Evolutionary conservation across 1,140 invertebrate genomes (phyloP), one percentile per base, ranked within the genome.

Genomic region (Drosophila ercepeae): DNA sequence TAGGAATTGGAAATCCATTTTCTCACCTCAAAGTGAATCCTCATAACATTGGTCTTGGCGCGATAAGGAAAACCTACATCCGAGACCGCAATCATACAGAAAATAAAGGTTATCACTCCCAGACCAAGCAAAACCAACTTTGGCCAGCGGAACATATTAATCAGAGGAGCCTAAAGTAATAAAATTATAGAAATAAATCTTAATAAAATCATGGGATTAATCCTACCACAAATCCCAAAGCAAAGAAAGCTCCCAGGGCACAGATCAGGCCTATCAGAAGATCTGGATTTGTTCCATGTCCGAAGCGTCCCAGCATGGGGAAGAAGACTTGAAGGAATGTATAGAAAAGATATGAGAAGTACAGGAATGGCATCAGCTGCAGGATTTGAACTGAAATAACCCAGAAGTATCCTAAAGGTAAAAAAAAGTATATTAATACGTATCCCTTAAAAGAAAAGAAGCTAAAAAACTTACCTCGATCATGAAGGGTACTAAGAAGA

Each of bases 11-110:
- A 3, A 34, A 1, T 0, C 5, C 0, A 5, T 75, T 18, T 1
- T 36, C 48, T 92, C 92, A 95, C 95, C 76, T 93, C 89, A 45
- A 96, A 92, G 92, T 95, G 94, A 74, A 95, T 94, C 63, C 95
- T 90, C 91, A 95, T 93, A 1, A 95, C 94, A 16, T 94, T 93
- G 13, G 94, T 93, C 36, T 94, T 93, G 5, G 93, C 93, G 51
- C 93, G 94, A 77, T 96, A 97, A 1, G 96, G 96, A 91, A 96
- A 96, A 14, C 96, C 96, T 29, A 96, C 88, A 4, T 95, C 94
- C 9, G 94, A 95, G 16, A 95, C 89, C 57, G 79, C 54, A n/a
- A 95, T 92, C 65, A 95, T 63, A 94, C 92, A 95, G 77, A 93
- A 93, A 54, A 95, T 79, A 29, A 84, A 84, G 3, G 81, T 86